These are phyloP conservation scores for Oenanthe melanoleuca DNA, from an alignment of 2,113 vertebrate genomes.

Conservation along the genomic window DNA sequence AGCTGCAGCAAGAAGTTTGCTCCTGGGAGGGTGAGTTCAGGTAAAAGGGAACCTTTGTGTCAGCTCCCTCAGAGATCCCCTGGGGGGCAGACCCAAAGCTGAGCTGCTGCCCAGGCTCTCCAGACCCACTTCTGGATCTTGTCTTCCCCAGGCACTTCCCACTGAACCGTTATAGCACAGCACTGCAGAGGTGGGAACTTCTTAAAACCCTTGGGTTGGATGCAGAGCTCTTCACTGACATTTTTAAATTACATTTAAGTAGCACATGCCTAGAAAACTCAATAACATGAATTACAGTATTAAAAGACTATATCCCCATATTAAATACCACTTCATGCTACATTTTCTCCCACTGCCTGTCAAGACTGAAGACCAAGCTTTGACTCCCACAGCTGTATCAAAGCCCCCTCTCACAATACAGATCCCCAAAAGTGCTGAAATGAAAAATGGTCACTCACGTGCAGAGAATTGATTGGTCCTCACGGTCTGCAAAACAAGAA, in stretches of 20 bases:
- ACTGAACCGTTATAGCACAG: background rate
- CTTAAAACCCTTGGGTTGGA: background rate
- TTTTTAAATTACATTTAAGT: background rate
- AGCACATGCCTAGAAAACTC: background rate
- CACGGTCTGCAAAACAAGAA: slow-evolving; percentile 88
- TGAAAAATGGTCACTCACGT: slow-evolving; percentile 85
- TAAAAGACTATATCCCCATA: background rate
- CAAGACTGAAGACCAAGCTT: background rate
- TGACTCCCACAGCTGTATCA: background rate
- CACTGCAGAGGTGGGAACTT: background rate
- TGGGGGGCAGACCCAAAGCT: background rate
- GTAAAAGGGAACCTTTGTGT: background rate
- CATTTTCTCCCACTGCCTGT: background rate
- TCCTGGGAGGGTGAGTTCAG: background rate
- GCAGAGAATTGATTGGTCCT: slow-evolving; percentile 99
- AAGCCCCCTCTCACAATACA: background rate
- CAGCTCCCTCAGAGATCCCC: background rate
- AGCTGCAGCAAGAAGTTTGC: background rate
- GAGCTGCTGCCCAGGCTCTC: background rate
- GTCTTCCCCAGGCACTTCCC: background rate
- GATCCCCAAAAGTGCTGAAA: background rate
- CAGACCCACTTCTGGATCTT: background rate
- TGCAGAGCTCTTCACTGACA: background rate
- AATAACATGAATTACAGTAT: background rate
- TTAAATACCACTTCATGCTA: background rate